Conservation (phyloP, 2,888 invertebrate genomes). For the Zhuqinia jingwanae region DNA sequence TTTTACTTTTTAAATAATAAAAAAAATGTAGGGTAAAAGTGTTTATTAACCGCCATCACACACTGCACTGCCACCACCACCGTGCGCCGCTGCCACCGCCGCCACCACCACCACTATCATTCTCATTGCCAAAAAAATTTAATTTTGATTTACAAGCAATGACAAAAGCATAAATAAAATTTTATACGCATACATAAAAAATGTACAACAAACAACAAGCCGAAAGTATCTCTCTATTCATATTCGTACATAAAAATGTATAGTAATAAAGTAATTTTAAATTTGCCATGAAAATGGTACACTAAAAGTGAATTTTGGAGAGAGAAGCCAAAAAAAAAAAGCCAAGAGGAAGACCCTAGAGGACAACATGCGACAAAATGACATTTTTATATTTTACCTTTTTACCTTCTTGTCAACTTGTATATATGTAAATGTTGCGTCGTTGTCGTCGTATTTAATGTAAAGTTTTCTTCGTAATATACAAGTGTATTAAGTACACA, state of each 20-base stretch:
- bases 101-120: background rate
- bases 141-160: constrained; percentile 25
- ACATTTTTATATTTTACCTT: constrained; percentile 8
- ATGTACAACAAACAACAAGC: background rate
- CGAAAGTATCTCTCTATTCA: too few species aligned
- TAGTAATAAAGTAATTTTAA: too few species aligned
- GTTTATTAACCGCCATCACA: background rate
- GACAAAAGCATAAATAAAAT: background rate
- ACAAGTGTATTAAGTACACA: constrained; percentile 11
- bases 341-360: background rate
- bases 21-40: constrained; percentile 34
- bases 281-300: constrained; percentile 18
- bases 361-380: constrained; percentile 7
- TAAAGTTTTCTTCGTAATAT: background rate
- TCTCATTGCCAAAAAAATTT: constrained; percentile 33
- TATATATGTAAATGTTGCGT: background rate
- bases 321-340: constrained; percentile 14
- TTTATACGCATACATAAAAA: background rate
- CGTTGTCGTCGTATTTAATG: constrained; percentile 4
- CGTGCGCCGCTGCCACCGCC: too few species aligned
- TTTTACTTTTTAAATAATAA: background rate
- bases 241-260: background rate
- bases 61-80: background rate
- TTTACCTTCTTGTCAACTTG: constrained; percentile 4
- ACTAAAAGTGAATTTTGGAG: background rate